phyloP scores from a whole-genome alignment of 1,140 invertebrate species.

The Limonius californicus region DNA sequence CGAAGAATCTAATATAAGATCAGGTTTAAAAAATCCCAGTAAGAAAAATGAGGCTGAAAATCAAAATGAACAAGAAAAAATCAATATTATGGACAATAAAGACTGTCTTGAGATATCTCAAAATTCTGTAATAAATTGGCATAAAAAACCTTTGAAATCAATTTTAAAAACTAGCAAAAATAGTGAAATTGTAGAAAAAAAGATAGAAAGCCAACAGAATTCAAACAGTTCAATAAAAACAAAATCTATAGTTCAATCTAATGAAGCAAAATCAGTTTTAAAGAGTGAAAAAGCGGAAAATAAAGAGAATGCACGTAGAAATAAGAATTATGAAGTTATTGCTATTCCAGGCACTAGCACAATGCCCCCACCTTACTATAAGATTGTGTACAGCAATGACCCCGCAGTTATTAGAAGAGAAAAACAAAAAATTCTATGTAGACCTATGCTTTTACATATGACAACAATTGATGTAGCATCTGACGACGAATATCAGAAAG shows the following conservation, averaged over 20 bases:
- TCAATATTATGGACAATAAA: too few species aligned
- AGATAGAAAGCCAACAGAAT: too few species aligned
- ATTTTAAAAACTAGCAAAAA: neutral
- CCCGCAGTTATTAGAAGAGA: conserved; percentile 18
- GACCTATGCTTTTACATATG: conserved; percentile 22
- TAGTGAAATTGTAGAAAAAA: too few species aligned
- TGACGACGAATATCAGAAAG: conserved; percentile 7
- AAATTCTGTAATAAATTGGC: too few species aligned
- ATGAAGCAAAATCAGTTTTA: too few species aligned
- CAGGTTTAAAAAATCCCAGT: too few species aligned
- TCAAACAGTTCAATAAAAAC: too few species aligned
- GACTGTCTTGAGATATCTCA: too few species aligned
- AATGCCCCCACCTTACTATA: conserved; percentile 33
- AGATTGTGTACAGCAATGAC: conserved; percentile 25
- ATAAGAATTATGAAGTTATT: conserved; percentile 19
- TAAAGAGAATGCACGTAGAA: neutral
- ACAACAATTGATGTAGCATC: conserved; percentile 19
- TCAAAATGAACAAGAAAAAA: too few species aligned
- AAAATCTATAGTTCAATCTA: too few species aligned
- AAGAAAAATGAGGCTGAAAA: too few species aligned
- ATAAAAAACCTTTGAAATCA: neutral
- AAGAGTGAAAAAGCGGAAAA: neutral
- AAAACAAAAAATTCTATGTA: conserved; percentile 21
- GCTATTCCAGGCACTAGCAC: conserved; percentile 36
- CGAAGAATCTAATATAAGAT: neutral